Conservation (phyloP, 2,113 vertebrate species). For the Chlamydotis undulata region DNA sequence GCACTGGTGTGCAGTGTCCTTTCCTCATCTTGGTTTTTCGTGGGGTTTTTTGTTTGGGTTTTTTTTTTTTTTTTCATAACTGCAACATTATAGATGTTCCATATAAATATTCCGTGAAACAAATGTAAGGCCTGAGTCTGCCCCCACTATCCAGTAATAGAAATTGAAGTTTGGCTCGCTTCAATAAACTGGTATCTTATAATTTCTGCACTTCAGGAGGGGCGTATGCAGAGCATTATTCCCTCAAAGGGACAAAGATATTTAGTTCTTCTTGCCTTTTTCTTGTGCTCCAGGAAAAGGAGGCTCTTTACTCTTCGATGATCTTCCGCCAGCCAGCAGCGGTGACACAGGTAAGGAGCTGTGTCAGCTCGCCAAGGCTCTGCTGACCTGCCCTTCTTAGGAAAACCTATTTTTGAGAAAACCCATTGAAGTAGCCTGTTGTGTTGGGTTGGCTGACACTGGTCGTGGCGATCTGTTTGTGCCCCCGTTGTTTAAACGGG, state of each 20-base stretch:
- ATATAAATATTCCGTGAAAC: background rate
- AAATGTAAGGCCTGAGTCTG: background rate
- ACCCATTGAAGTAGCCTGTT: background rate
- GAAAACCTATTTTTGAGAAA: no score
- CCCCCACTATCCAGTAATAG: fast-evolving
- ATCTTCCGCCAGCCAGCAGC: constrained; percentile 75
- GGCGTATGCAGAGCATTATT: background rate
- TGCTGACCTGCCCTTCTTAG: background rate
- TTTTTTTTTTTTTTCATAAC: no score
- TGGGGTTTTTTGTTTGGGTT: background rate
- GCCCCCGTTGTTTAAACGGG: fast-evolving
- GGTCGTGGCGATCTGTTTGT: fast-evolving
- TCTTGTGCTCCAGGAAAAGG: constrained; percentile 63
- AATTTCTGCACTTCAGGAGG: background rate
- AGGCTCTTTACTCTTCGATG: constrained; percentile 74
- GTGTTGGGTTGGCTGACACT: background rate
- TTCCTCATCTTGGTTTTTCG: background rate
- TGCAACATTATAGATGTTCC: background rate
- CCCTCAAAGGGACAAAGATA: background rate
- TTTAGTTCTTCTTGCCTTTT: background rate
- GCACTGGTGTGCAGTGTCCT: background rate
- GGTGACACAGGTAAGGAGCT: constrained; percentile 67
- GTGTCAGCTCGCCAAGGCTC: background rate
- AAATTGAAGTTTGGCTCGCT: background rate
- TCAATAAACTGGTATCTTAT: background rate